Evolutionary conservation across 2,888 invertebrate species (phyloP).

Genomic region (Leuctra nigra): DNA sequence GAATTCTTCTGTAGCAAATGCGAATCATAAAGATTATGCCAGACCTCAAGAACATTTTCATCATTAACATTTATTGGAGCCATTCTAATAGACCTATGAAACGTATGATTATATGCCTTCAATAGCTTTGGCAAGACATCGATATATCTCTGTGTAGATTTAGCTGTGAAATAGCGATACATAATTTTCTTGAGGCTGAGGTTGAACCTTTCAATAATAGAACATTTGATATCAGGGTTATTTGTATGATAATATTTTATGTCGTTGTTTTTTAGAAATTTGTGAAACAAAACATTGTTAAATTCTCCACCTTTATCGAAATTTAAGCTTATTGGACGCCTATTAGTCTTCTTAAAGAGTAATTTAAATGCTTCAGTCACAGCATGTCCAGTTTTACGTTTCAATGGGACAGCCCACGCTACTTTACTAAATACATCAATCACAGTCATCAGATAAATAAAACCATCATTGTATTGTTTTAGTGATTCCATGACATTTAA

Average conservation of each 20-base stretch:
- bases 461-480: conserved; percentile 25
- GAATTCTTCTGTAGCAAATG: neutral
- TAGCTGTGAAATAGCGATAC: conserved; percentile 32
- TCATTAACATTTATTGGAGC: conserved; percentile 12
- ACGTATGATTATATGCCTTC: neutral
- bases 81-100: neutral
- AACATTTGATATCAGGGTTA: conserved; percentile 34
- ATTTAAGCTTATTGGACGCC: neutral
- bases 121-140: conserved; percentile 4
- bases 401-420: conserved; percentile 30
- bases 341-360: neutral
- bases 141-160: conserved; percentile 31
- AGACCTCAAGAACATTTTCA: conserved; percentile 19
- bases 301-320: neutral
- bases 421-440: conserved; percentile 31
- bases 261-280: conserved; percentile 11
- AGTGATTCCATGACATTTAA: conserved; percentile 21
- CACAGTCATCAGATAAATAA: conserved; percentile 27
- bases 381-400: conserved; percentile 27
- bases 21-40: conserved; percentile 6
- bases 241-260: conserved; percentile 31
- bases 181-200: conserved; percentile 34
- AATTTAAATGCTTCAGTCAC: conserved; percentile 12
- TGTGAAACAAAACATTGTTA: neutral
- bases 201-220: conserved; percentile 35